Conservation (phyloP, 2,113 vertebrate genomes). For the Mesocricetus auratus region DNA sequence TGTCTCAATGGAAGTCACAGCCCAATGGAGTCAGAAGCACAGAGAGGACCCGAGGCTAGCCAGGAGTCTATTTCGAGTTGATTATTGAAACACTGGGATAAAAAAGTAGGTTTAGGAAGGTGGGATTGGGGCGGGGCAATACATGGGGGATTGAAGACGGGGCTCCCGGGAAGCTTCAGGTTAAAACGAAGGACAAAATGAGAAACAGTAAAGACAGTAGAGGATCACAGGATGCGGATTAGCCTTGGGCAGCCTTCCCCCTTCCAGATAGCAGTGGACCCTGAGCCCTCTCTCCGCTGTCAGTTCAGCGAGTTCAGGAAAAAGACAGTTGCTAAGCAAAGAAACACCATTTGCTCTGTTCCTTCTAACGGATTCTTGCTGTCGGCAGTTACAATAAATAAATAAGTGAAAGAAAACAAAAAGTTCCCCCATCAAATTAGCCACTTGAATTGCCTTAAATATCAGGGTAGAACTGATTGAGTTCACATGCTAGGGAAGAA, state of each 20-base stretch:
- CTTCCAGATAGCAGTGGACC: too few species aligned
- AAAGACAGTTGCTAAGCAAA: neutral
- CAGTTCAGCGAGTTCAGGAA: neutral
- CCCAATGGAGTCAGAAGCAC: neutral
- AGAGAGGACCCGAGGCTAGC: neutral
- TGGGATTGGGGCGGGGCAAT: neutral
- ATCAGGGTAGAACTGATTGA: slow-evolving; percentile 29
- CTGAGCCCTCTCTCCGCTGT: neutral
- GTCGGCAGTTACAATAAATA: neutral
- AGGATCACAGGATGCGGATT: neutral
- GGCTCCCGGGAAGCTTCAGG: neutral
- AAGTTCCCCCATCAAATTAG: slow-evolving; percentile 44
- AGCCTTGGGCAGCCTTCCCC: neutral
- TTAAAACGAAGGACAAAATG: neutral
- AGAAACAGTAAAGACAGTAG: slow-evolving; percentile 10
- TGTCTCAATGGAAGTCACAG: neutral
- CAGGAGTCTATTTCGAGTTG: neutral
- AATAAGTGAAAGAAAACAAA: neutral
- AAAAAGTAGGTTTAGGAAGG: neutral
- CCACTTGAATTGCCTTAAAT: slow-evolving; percentile 59
- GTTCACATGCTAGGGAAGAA: slow-evolving; percentile 36
- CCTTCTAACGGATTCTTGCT: slow-evolving; percentile 22
- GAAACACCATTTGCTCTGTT: neutral
- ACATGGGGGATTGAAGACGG: neutral
- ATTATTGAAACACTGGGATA: neutral